Base-by-base conservation (phyloP, 2,888 invertebrate genomes). In the Tillus elongatus region DNA sequence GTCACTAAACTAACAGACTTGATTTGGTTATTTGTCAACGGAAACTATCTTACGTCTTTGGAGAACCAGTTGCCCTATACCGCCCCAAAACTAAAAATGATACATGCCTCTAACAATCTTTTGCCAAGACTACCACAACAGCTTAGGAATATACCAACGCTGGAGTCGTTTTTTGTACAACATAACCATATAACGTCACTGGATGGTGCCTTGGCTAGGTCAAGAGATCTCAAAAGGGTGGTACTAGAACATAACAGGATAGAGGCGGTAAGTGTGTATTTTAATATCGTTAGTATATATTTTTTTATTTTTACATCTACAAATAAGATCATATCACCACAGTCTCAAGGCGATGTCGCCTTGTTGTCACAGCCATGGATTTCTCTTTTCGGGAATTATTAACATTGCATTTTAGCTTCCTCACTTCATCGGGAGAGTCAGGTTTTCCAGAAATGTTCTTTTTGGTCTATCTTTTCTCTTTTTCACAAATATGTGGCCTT, bases 1-100 rank as follows among this genome's bases (percentile, higher is more conserved):
- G 61, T 88, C n/a, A 72, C 78, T 42, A 77, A 82, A 39, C 65
- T 88, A 33, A 74, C 77, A 42, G 74, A 80, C 42, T 65, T 89
- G 41, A 79, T 81, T 53, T 84, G 86, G 76, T 70, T 89, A 32
- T 80, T 86, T 49, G 75, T 88, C 33, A 86, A 86, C 56, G 72
- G 77, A 37, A 89, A 89, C 61, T 74, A 80, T 49, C 68, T 89
- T 39, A 75, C 75, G 40, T 72, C 78, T 15, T 68, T 89, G 50
- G 87, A 88, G 32, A 77, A 78, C 30, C 81, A 89, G 63, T 61
- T 89, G 43, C 87, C 88, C 2, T 69, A 70, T 64, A 71, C 71
- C 56, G 74, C 78, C 15, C 74, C 75, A 48, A 77, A 77, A 54
- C 65, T 87, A 14, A 70, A 71, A 32, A 70, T 84, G 51, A 73